Percentiles rank a stretch among this genome's conserved stretches.
These are phyloP conservation scores for Tor tambroides DNA, from an alignment of 2,113 vertebrate species.

Conservation along the genomic window DNA sequence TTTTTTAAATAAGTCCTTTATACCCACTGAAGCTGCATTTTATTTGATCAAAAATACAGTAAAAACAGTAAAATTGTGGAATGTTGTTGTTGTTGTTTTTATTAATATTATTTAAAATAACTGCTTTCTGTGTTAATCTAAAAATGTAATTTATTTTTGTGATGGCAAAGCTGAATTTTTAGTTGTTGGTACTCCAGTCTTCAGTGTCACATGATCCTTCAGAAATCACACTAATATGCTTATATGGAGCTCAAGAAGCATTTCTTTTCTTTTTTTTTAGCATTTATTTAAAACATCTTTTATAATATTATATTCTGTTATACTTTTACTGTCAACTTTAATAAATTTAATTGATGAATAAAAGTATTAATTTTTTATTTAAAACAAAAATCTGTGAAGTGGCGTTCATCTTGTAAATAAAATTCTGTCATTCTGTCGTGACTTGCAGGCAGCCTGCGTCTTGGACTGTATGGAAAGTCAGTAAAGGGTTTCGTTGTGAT, in stretches of 20 bases:
- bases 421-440: neutral
- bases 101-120: neutral
- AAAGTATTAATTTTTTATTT: no score
- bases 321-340: neutral
- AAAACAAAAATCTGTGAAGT: no score
- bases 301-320: neutral
- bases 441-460: neutral
- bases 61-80: neutral
- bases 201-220: no score
- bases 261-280: neutral
- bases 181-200: no score
- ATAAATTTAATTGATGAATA: neutral
- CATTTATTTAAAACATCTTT: neutral
- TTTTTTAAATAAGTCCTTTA: neutral
- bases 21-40: no score
- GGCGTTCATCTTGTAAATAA: neutral
- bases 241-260: neutral
- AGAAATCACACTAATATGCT: neutral
- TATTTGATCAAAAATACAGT: neutral
- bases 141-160: no score
- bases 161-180: no score
- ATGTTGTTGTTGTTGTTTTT: no score
- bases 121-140: neutral
- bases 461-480: neutral
- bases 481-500: neutral